Percentiles rank a stretch among this genome's conserved stretches.
Conservation (phyloP, 2,113 vertebrate genomes). For the Proterorhinus semilunaris region DNA sequence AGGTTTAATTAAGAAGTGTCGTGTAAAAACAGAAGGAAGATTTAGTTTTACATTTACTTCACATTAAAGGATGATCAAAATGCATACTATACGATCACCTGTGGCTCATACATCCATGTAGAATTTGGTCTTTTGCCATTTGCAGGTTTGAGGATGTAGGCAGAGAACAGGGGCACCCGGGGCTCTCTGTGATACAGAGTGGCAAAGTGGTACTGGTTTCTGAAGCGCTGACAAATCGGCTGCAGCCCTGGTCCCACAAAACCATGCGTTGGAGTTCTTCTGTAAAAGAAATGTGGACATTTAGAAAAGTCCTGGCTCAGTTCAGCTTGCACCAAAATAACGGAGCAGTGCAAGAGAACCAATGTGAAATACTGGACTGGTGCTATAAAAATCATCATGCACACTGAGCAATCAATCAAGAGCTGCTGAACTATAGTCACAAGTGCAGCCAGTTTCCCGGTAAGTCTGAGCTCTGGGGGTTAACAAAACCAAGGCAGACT, state of each 20-base stretch:
- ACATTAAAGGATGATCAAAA: too few relatives aligned
- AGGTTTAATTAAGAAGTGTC: too few relatives aligned
- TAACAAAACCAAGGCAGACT: constrained; percentile 4
- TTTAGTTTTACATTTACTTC: too few relatives aligned
- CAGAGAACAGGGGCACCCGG: constrained; percentile 62
- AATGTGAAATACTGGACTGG: constrained; percentile 20
- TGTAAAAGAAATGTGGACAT: constrained; percentile 64
- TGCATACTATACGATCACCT: constrained; percentile 40
- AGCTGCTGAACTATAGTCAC: neutral
- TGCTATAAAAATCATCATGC: constrained; percentile 19
- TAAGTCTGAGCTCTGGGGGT: constrained; percentile 7
- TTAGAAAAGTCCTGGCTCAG: constrained; percentile 45
- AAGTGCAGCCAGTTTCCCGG: neutral
- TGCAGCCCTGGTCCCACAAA: constrained; percentile 16
- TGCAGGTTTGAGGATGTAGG: constrained; percentile 47
- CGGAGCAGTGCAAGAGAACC: constrained; percentile 36
- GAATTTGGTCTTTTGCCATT: constrained; percentile 42
- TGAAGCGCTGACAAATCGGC: constrained; percentile 68
- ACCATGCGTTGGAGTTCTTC: constrained; percentile 39
- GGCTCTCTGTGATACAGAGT: constrained; percentile 51
- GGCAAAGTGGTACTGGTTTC: constrained; percentile 67
- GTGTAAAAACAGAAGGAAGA: too few relatives aligned
- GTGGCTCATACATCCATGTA: constrained; percentile 67
- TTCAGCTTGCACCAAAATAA: constrained; percentile 36
- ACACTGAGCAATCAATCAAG: neutral